phyloP scores from a whole-genome alignment of 2,888 invertebrate species.

The Tipula vernalis region DNA sequence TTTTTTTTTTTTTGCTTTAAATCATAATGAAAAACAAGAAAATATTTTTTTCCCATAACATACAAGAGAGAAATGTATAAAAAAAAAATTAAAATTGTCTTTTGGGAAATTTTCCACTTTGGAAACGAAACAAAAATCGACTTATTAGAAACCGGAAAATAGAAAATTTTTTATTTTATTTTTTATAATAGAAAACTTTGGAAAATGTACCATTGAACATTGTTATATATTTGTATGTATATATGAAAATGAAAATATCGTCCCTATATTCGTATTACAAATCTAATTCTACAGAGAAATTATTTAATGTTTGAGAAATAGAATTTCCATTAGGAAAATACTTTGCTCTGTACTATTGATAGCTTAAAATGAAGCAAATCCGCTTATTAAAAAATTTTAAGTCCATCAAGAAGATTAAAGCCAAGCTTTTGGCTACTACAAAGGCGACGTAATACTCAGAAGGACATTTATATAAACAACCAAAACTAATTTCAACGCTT shows the following conservation, averaged over 20 bases:
- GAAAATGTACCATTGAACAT: not conserved
- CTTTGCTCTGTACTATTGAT: not conserved
- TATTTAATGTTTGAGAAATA: not conserved
- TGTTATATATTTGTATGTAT: too few relatives aligned
- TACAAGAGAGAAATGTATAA: not conserved
- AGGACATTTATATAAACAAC: too few relatives aligned
- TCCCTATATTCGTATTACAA: not conserved
- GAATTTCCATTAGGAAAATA: not conserved
- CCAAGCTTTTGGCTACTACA: too few relatives aligned
- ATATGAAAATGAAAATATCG: not conserved
- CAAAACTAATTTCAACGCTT: too few relatives aligned
- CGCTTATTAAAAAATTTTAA: too few relatives aligned
- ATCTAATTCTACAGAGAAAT: not conserved
- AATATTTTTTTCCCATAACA: not conserved
- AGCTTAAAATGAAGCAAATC: too few relatives aligned
- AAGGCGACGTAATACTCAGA: too few relatives aligned
- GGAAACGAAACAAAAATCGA: not conserved
- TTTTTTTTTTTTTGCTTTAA: not conserved
- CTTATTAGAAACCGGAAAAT: not conserved
- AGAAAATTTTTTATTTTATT: not conserved
- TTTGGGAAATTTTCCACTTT: slow-evolving; percentile 4
- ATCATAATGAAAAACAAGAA: not conserved
- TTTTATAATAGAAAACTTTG: not conserved
- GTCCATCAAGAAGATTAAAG: too few relatives aligned
- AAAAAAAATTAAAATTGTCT: not conserved